Conservation (phyloP, 2,888 invertebrate species). For the Disparrhopalites patrizii region DNA sequence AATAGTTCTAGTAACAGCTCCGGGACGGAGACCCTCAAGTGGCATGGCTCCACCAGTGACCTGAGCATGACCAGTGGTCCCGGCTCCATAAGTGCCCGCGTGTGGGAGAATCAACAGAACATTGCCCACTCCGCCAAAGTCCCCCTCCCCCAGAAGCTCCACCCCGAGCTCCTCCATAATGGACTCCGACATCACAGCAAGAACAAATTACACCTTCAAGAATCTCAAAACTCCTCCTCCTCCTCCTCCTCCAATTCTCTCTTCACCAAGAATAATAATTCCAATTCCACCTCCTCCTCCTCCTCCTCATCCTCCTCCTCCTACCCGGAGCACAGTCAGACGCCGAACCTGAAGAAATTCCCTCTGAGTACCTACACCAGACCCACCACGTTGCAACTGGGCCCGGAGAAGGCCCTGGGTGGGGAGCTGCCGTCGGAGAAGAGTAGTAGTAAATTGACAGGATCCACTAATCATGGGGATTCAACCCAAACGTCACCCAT, state of each 20-base stretch:
- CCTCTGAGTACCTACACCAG: slow-evolving; percentile 66
- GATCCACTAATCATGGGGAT: slow-evolving; percentile 50
- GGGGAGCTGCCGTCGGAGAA: no score
- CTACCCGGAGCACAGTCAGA: slow-evolving; percentile 50
- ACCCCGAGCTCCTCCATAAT: slow-evolving; percentile 60
- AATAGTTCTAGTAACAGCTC: slow-evolving; percentile 61
- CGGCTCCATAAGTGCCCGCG: slow-evolving; percentile 27
- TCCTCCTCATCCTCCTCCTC: slow-evolving; percentile 19
- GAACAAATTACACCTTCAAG: slow-evolving; percentile 31
- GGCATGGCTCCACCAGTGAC: slow-evolving; percentile 72
- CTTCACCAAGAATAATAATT: slow-evolving; percentile 49
- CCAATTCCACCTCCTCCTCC: slow-evolving; percentile 13
- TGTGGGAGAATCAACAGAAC: slow-evolving; percentile 50
- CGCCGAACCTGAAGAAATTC: slow-evolving; percentile 58
- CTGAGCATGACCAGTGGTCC: slow-evolving; percentile 60
- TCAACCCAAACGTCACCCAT: slow-evolving; percentile 38
- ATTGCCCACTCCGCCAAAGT: slow-evolving; percentile 74
- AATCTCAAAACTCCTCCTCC: slow-evolving; percentile 26
- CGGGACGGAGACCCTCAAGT: slow-evolving; percentile 69
- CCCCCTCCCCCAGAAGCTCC: slow-evolving; percentile 70
- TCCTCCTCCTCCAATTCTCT: slow-evolving; percentile 17
- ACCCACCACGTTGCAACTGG: slow-evolving; percentile 39
- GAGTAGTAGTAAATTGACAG: slow-evolving; percentile 39
- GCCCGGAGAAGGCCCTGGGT: slow-evolving; percentile 27
- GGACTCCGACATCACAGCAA: slow-evolving; percentile 36